phyloP scores from a whole-genome alignment of 2,113 vertebrate species.

The Sula dactylatra region DNA sequence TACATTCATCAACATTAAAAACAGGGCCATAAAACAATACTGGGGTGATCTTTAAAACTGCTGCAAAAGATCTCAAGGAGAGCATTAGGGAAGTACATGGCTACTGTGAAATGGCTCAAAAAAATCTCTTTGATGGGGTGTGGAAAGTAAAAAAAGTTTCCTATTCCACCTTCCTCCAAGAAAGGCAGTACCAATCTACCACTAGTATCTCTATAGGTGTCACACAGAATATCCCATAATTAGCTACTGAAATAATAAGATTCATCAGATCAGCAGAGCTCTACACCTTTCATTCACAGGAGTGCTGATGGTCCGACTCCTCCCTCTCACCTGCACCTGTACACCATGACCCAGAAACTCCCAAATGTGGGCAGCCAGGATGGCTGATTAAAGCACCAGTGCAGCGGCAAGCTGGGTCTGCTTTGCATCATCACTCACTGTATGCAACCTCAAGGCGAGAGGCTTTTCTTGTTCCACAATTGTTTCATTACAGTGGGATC shows the following conservation, averaged over 20 bases:
- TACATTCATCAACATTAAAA: background rate
- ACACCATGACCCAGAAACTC: background rate
- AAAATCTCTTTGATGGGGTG: background rate
- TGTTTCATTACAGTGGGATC: background rate
- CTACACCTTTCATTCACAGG: background rate
- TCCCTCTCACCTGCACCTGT: background rate
- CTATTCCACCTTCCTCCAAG: background rate
- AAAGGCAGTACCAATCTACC: background rate
- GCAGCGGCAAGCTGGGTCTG: background rate
- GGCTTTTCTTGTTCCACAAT: background rate
- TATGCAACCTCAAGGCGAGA: background rate
- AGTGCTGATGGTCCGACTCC: background rate
- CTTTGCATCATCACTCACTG: fast-evolving
- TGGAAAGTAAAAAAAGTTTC: background rate
- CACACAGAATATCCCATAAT: background rate
- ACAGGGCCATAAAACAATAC: background rate
- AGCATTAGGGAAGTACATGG: background rate
- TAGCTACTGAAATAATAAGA: background rate
- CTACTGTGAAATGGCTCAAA: background rate
- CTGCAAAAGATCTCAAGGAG: background rate
- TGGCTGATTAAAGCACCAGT: background rate
- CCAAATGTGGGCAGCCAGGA: background rate
- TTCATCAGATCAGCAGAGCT: background rate
- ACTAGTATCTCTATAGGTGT: background rate
- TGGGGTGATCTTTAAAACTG: background rate